Evolutionary conservation across 2,888 invertebrate genomes (phyloP).

Genomic region (Bimastos eiseni): DNA sequence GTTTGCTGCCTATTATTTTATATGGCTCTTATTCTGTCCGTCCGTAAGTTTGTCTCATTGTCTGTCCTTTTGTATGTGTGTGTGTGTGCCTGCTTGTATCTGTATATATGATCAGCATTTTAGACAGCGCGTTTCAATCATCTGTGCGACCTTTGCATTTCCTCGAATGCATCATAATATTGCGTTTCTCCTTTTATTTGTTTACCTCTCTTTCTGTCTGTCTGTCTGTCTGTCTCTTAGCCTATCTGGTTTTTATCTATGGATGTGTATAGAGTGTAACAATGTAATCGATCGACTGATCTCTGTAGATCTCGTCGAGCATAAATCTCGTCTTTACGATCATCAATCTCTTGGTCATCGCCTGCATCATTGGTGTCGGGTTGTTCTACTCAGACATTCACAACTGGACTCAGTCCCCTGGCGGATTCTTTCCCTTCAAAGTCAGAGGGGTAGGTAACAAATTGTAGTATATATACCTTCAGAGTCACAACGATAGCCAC

Average conservation of each 20-base stretch:
- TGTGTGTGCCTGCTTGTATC: too few relatives aligned
- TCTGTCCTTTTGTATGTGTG: not conserved
- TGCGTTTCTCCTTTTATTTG: not conserved
- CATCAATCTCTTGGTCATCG: conserved; percentile 50
- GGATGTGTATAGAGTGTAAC: not conserved
- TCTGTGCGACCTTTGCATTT: too few relatives aligned
- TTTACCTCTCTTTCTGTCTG: not conserved
- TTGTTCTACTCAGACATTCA: conserved; percentile 37
- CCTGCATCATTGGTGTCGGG: conserved; percentile 54
- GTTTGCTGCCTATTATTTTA: not conserved
- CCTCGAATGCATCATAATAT: too few relatives aligned
- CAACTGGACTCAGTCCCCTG: conserved; percentile 43
- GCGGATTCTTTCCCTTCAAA: conserved; percentile 43
- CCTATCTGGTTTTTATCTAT: not conserved
- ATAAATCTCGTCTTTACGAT: conserved; percentile 50
- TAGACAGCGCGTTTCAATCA: too few relatives aligned
- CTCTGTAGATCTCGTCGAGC: conserved; percentile 50
- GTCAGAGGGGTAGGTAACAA: conserved; percentile 48
- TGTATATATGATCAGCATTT: too few relatives aligned
- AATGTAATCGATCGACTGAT: not conserved
- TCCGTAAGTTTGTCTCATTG: not conserved
- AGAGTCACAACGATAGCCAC: too few relatives aligned
- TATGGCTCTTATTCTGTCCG: not conserved
- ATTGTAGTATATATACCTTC: not conserved
- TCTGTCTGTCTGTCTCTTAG: not conserved